These are phyloP conservation scores for Oncorhynchus nerka DNA, from an alignment of 2,113 vertebrate species.

Conservation along the genomic window DNA sequence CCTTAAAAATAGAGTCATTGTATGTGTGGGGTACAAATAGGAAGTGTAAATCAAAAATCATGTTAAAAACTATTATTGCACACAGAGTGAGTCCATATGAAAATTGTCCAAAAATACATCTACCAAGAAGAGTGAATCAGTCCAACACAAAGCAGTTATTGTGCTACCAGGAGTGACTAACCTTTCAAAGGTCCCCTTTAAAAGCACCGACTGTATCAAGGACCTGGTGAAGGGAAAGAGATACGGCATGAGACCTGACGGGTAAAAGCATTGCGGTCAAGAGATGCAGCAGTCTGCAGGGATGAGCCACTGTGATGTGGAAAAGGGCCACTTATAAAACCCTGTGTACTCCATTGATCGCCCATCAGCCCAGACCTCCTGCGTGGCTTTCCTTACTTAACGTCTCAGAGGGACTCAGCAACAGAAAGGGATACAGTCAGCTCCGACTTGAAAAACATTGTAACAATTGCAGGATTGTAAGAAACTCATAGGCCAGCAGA, in stretches of 20 bases:
- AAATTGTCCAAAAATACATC: neutral
- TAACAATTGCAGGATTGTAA: constrained; percentile 11
- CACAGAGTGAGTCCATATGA: too few species aligned
- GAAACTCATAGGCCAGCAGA: neutral
- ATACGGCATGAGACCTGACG: constrained; percentile 29
- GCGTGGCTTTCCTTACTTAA: constrained; percentile 20
- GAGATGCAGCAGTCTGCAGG: constrained; percentile 4
- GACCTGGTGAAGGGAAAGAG: constrained; percentile 15
- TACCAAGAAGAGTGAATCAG: neutral
- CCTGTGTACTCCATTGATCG: constrained; percentile 46
- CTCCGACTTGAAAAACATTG: neutral
- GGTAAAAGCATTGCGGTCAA: constrained; percentile 32
- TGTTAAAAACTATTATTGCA: too few species aligned
- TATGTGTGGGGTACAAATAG: too few species aligned
- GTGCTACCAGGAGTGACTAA: constrained; percentile 30
- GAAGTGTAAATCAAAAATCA: too few species aligned
- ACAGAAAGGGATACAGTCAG: constrained; percentile 26
- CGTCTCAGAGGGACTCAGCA: constrained; percentile 27
- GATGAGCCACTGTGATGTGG: constrained; percentile 42
- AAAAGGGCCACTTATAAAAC: constrained; percentile 51
- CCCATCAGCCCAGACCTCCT: constrained; percentile 34
- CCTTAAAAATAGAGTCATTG: too few species aligned
- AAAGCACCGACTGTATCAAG: constrained; percentile 11
- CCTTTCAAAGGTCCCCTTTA: constrained; percentile 27
- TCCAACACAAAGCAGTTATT: constrained; percentile 30